Evolutionary conservation across 2,888 invertebrate genomes (phyloP).

Genomic region (Drosophila maculinotata): DNA sequence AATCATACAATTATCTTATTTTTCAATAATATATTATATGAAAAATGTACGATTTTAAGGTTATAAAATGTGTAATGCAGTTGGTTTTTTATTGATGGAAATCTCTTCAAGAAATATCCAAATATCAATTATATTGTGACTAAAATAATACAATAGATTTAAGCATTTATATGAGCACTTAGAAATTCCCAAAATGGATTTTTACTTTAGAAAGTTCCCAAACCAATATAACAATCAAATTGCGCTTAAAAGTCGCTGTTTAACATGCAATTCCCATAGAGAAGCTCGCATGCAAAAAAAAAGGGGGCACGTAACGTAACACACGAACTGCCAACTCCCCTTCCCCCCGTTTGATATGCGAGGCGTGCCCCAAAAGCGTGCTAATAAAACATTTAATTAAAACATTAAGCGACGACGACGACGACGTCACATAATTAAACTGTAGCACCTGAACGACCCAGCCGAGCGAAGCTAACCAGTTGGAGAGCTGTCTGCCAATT

Average conservation of each 20-base stretch:
- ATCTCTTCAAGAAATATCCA: too few relatives aligned
- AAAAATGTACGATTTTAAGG: too few relatives aligned
- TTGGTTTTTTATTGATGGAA: too few relatives aligned
- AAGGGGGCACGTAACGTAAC: slow-evolving; percentile 25
- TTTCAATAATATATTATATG: too few relatives aligned
- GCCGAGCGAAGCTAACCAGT: slow-evolving; percentile 40
- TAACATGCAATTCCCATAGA: slow-evolving; percentile 29
- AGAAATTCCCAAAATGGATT: too few relatives aligned
- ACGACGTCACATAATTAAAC: slow-evolving; percentile 63
- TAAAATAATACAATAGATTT: too few relatives aligned
- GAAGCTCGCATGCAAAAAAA: slow-evolving; percentile 4
- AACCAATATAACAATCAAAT: slow-evolving; percentile 30
- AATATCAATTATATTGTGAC: too few relatives aligned
- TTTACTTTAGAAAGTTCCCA: not conserved
- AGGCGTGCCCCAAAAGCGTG: slow-evolving; percentile 64
- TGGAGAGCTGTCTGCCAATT: slow-evolving; percentile 33
- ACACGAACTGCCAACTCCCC: not conserved
- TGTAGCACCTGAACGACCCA: slow-evolving; percentile 65
- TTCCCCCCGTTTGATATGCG: not conserved
- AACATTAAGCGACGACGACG: slow-evolving; percentile 67
- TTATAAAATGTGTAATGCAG: too few relatives aligned
- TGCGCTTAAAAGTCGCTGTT: slow-evolving; percentile 26
- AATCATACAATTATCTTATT: too few relatives aligned
- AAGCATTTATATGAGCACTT: not conserved
- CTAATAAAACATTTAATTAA: slow-evolving; percentile 81